Evolutionary conservation across 2,113 vertebrate genomes (phyloP), one percentile per base, ranked within the genome.

Genomic region (Rostratula benghalensis): DNA sequence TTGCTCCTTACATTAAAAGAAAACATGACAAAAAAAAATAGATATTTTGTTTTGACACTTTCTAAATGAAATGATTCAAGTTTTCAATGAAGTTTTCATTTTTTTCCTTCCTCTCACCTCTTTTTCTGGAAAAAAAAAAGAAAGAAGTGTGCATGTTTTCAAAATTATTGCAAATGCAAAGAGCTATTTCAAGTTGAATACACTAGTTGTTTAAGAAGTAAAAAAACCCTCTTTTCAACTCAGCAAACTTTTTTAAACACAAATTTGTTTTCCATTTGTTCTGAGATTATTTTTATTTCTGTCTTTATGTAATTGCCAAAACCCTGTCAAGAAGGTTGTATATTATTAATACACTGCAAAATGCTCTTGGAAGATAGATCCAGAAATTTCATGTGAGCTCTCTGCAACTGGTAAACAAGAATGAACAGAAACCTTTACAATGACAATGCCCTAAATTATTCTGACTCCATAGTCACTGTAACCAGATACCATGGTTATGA

Each of bases 241-340:
- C 16, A 27, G 9, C 1, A 63, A n/a, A 88, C 8, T 25, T 74
- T 64, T 60, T 86, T 74, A 1, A 56, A 71, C 9, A 51, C 13
- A 74, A 75, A 67, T 87, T 95, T 82, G 7, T 28, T 87, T 83
- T 84, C 54, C 15, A 19, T 60, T 94, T 96, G 13, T 79, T 75
- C n/a, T 67, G 76, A 82, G 43, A 75, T 92, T 60, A 68, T 78
- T 91, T 88, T 88, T 92, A 33, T 83, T 86, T 91, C n/a, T 65
- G 6, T 51, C 33, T 84, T 75, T 89, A 43, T 87, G 50, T 11
- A 74, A 75, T 23, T 31, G 5, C 33, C 77, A 91, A 51, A 93
- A 46, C 35, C 60, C 37, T 78, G n/a, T 83, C 54, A 75, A 77
- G 68, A 89, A 89, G 70, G 23, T 16, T 74, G 18, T 76, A 22